Percentiles rank a stretch among this genome's conserved stretches.
These are phyloP conservation scores for Enteromius anoplus DNA, from an alignment of 2,797 vertebrate species.

Conservation along the genomic window DNA sequence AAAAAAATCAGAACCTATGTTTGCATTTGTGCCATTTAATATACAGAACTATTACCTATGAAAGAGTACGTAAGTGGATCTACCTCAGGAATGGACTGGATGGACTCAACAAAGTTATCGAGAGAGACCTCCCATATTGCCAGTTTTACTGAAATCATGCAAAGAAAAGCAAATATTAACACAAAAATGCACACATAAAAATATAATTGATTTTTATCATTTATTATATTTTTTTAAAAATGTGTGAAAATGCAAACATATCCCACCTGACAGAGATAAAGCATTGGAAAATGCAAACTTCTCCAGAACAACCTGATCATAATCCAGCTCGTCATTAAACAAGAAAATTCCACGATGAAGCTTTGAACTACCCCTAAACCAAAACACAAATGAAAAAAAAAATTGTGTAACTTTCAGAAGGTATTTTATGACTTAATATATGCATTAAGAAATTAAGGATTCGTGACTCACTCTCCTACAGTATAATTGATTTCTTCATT, in stretches of 20 bases:
- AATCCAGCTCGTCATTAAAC: slow-evolving; percentile 82
- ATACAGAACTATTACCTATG: slow-evolving; percentile 28
- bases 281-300: slow-evolving; percentile 99
- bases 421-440: not conserved
- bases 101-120: slow-evolving; percentile 96
- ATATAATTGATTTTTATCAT: not conserved
- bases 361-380: slow-evolving; percentile 87
- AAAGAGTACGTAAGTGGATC: slow-evolving; percentile 31
- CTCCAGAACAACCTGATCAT: slow-evolving; percentile 85
- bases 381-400: slow-evolving; percentile 27
- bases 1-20: not conserved
- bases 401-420: not conserved
- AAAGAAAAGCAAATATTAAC: slow-evolving; percentile 23
- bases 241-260: not conserved
- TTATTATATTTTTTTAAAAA: not conserved
- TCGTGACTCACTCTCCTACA: slow-evolving; percentile 80
- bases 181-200: not conserved
- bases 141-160: slow-evolving; percentile 85
- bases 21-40: not conserved
- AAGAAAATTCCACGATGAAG: slow-evolving; percentile 90
- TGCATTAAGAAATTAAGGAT: slow-evolving; percentile 3
- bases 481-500: slow-evolving; percentile 95
- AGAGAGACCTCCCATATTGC: slow-evolving; percentile 95
- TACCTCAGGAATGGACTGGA: slow-evolving; percentile 98
- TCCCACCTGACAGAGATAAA: slow-evolving; percentile 91